A percentile compares a stretch with the other conserved stretches of the same genome.
phyloP scores from a whole-genome alignment of 2,797 vertebrate species.

The Brachyrhaphis roseni region DNA sequence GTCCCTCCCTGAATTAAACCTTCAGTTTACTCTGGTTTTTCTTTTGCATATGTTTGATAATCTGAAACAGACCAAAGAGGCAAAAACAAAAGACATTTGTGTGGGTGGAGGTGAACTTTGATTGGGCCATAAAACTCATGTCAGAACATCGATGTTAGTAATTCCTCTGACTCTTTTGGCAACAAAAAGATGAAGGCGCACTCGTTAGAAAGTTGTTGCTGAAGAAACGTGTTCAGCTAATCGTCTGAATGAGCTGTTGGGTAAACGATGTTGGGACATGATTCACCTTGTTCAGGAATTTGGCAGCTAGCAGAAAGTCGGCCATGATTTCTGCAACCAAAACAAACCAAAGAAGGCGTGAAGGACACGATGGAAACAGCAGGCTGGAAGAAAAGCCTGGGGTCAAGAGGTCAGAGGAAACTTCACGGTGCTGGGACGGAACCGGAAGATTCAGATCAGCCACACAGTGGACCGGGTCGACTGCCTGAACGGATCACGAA shows the following conservation, averaged over 20 bases:
- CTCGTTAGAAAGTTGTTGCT: background rate
- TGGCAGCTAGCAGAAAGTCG: background rate
- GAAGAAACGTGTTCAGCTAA: background rate
- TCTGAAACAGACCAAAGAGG: background rate
- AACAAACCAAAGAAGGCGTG: background rate
- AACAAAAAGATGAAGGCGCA: background rate
- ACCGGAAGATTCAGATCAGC: background rate
- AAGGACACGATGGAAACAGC: background rate
- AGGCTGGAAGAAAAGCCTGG: background rate
- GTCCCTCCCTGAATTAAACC: background rate
- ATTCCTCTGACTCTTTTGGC: background rate
- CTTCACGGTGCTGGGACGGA: background rate
- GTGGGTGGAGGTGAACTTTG: background rate
- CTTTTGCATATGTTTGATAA: background rate
- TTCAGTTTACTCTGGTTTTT: background rate
- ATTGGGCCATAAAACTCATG: background rate
- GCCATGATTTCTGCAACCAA: background rate
- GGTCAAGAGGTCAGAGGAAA: background rate
- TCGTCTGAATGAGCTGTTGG: background rate
- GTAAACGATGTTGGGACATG: background rate
- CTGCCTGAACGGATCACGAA: background rate
- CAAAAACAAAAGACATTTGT: background rate
- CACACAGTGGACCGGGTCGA: background rate
- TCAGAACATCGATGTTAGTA: background rate
- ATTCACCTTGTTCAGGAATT: slow-evolving; percentile 1